Percentiles rank a stretch among this genome's conserved stretches.
phyloP scores from a whole-genome alignment of 2,113 vertebrate species.

The Rousettus leschenaultii region DNA sequence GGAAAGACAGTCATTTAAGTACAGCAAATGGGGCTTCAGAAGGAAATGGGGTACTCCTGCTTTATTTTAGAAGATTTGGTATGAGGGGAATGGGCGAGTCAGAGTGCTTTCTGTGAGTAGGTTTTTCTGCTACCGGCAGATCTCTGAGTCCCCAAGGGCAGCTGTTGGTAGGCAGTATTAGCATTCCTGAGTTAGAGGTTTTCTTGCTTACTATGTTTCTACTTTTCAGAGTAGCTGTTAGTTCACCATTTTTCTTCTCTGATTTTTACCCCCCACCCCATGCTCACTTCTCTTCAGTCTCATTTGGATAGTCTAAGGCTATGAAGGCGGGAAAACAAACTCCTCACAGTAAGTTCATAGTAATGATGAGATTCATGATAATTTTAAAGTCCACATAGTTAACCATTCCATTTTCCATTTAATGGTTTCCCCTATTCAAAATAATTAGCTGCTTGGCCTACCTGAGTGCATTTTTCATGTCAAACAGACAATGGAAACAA shows the following conservation, averaged over 20 bases:
- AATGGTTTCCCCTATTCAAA: background rate
- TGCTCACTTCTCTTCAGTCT: background rate
- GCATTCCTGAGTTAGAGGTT: background rate
- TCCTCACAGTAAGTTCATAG: background rate
- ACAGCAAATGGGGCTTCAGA: background rate
- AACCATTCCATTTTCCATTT: background rate
- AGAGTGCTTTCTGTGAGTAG: background rate
- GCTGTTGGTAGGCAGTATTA: background rate
- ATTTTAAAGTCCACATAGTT: slow-evolving; percentile 9
- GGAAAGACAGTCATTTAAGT: background rate
- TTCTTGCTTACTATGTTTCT: background rate
- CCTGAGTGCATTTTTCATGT: background rate
- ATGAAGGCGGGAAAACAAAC: background rate
- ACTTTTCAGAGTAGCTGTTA: background rate
- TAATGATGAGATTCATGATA: background rate
- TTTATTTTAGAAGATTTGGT: background rate
- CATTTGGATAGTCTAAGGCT: background rate
- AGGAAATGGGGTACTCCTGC: background rate
- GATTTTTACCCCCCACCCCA: background rate
- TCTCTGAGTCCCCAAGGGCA: background rate
- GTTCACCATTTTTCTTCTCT: background rate
- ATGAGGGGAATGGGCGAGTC: background rate
- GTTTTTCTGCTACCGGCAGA: background rate
- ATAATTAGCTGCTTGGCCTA: background rate
- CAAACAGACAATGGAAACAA: background rate